Conservation (phyloP, 2,888 invertebrate species). For the Acanthosepion lycidas region DNA sequence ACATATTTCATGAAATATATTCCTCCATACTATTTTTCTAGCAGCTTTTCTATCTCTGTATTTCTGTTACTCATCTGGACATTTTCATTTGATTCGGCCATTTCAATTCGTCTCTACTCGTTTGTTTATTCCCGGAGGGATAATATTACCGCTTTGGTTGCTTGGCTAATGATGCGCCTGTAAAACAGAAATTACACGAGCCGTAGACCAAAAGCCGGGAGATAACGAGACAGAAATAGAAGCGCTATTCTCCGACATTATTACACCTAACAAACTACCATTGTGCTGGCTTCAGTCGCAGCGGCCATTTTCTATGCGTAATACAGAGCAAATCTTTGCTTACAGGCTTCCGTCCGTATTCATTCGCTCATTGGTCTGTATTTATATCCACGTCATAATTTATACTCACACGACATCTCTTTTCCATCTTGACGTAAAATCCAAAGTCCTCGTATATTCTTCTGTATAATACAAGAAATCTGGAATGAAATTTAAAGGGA, state of each 20-base stretch:
- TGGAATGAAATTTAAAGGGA: too few relatives aligned
- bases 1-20: too few relatives aligned
- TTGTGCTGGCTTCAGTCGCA: neutral
- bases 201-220: neutral
- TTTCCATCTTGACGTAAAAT: neutral
- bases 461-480: too few relatives aligned
- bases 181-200: slow-evolving; percentile 20
- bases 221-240: slow-evolving; percentile 1
- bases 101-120: neutral
- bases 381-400: neutral
- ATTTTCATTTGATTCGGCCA: neutral
- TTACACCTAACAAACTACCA: neutral
- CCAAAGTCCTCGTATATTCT: too few relatives aligned
- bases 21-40: neutral
- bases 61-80: too few relatives aligned
- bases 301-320: neutral
- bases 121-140: neutral
- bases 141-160: neutral
- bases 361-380: neutral
- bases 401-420: neutral
- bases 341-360: neutral
- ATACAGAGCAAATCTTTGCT: neutral
- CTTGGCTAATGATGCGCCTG: neutral
- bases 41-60: too few relatives aligned
- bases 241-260: neutral